Percentiles rank a stretch among this genome's conserved stretches.
phyloP scores from a whole-genome alignment of 2,888 invertebrate genomes.

The Hipparchia semele region DNA sequence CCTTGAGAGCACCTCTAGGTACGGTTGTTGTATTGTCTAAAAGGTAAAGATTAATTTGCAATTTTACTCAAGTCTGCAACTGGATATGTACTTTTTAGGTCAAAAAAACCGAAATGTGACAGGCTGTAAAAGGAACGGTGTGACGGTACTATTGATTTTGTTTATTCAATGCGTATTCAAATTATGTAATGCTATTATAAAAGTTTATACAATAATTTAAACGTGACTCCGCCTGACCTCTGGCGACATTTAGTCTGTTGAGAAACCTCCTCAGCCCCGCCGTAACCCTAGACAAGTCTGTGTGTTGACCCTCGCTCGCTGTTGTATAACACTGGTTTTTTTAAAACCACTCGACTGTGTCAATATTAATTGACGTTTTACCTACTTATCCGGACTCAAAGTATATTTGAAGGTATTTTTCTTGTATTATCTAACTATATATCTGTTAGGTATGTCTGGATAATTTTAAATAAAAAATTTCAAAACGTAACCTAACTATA shows the following conservation, averaged over 20 bases:
- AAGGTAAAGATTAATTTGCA: no score
- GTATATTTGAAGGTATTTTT: not conserved
- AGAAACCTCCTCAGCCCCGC: not conserved
- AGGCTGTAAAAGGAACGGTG: no score
- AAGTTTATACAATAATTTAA: not conserved
- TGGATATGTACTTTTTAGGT: no score
- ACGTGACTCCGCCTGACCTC: slow-evolving; percentile 23
- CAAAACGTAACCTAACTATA: not conserved
- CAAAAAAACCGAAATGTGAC: no score
- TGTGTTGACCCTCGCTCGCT: not conserved
- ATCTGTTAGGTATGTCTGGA: not conserved
- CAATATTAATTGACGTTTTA: not conserved
- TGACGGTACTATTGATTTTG: no score
- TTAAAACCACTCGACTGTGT: not conserved
- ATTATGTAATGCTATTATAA: no score
- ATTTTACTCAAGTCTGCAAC: no score
- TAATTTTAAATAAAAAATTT: not conserved
- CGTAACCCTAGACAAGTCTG: not conserved
- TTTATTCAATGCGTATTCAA: no score
- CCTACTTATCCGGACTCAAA: not conserved
- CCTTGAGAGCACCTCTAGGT: no score
- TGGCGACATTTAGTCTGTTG: not conserved
- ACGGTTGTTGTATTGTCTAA: no score
- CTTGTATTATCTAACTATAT: not conserved
- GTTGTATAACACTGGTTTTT: not conserved